A percentile compares a stretch with the other conserved stretches of the same genome.
These are phyloP conservation scores for Coturnix japonica DNA, from an alignment of 2,113 vertebrate species.

Conservation along the genomic window DNA sequence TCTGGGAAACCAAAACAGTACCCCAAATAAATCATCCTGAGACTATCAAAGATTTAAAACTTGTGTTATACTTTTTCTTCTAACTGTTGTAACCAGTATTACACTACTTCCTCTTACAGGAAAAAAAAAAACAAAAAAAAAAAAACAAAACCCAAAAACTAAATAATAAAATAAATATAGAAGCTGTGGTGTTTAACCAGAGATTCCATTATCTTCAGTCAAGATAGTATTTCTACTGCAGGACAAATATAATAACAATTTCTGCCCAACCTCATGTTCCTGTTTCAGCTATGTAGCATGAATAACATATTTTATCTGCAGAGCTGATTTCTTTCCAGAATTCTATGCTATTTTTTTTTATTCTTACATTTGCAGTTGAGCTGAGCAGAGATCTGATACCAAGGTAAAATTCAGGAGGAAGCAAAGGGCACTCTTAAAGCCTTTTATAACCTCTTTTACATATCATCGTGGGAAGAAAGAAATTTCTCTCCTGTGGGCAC, in stretches of 20 bases:
- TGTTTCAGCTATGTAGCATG: not conserved
- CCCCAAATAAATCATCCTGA: not conserved
- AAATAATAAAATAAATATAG: not conserved
- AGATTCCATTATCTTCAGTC: not conserved
- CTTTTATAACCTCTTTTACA: not conserved
- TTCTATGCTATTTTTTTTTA: not conserved
- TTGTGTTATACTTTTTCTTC: not conserved
- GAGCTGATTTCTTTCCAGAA: not conserved
- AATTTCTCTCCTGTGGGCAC: not conserved
- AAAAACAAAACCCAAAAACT: not conserved
- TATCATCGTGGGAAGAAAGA: not conserved
- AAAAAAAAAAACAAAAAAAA: not conserved
- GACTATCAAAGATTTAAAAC: not conserved
- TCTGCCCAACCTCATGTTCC: rapidly evolving
- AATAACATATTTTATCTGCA: rapidly evolving
- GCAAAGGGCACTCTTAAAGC: not conserved
- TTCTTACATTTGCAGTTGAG: rapidly evolving
- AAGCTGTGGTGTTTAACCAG: not conserved
- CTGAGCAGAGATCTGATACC: not conserved
- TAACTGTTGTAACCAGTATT: not conserved
- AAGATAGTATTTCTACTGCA: not conserved
- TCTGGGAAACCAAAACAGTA: not conserved
- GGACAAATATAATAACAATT: not conserved
- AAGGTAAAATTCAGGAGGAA: not conserved
- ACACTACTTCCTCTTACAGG: not conserved